phyloP scores from a whole-genome alignment of 2,113 vertebrate genomes.

The Regulus satrapa region DNA sequence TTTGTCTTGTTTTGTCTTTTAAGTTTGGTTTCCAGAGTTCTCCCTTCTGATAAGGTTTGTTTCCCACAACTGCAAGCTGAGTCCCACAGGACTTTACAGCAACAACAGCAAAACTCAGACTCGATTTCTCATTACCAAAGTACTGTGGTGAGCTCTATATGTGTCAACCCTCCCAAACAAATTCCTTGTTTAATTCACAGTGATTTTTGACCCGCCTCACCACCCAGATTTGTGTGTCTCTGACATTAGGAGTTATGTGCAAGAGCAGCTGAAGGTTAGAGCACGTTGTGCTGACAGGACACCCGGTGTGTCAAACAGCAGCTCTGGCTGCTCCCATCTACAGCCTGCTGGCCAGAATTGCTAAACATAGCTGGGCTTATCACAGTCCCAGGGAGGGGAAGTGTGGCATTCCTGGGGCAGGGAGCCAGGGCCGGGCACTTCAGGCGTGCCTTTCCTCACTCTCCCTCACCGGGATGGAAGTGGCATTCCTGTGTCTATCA shows the following conservation, averaged over 20 bases:
- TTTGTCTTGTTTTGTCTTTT: neutral
- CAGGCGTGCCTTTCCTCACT: constrained; percentile 44
- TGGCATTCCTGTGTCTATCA: neutral
- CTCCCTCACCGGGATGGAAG: neutral
- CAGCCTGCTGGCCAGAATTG: constrained; percentile 5
- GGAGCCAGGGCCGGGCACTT: constrained; percentile 17
- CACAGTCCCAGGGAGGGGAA: constrained; percentile 10
- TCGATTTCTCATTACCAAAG: neutral
- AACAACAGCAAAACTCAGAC: neutral
- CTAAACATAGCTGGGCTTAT: constrained; percentile 59
- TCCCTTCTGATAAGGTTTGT: neutral
- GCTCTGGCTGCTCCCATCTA: constrained; percentile 9
- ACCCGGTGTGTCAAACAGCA: constrained; percentile 42
- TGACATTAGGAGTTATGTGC: neutral
- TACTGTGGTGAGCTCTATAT: neutral
- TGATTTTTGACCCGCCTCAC: neutral
- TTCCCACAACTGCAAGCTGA: constrained; percentile 15
- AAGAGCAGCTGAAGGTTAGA: neutral
- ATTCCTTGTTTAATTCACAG: neutral
- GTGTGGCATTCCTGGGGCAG: constrained; percentile 66
- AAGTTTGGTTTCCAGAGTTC: neutral
- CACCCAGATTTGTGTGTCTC: neutral
- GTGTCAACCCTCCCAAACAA: neutral
- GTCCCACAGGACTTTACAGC: neutral
- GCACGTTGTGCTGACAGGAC: constrained; percentile 59